Evolutionary conservation across 2,113 vertebrate species (phyloP).

Genomic region (Corythoichthys intestinalis): DNA sequence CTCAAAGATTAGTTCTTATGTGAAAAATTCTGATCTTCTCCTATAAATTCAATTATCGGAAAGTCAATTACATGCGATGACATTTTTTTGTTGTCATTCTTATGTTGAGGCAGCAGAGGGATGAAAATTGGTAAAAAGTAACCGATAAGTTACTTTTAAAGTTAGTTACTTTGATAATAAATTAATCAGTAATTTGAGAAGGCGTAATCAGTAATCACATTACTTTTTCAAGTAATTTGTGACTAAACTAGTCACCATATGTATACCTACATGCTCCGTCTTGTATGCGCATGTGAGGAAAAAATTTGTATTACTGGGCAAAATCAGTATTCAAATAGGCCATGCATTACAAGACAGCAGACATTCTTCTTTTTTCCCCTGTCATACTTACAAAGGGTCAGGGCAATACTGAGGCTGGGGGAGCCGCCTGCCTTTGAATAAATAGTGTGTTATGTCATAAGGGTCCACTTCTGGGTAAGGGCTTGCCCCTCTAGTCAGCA

Average conservation of each 20-base stretch:
- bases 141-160: too few species aligned
- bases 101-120: too few species aligned
- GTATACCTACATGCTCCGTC: conserved; percentile 12
- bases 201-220: too few species aligned
- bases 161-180: too few species aligned
- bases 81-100: too few species aligned
- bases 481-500: conserved; percentile 90
- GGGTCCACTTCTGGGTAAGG: conserved; percentile 89
- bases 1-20: too few species aligned
- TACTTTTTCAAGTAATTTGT: too few species aligned
- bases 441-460: conserved; percentile 85
- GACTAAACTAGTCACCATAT: conserved; percentile 14
- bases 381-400: conserved; percentile 80
- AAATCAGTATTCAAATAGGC: not conserved
- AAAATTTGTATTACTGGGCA: not conserved
- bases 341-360: not conserved
- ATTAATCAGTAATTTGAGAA: too few species aligned
- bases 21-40: too few species aligned
- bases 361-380: not conserved
- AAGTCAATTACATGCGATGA: too few species aligned
- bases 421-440: conserved; percentile 84
- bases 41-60: too few species aligned
- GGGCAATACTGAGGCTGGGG: conserved; percentile 91
- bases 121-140: too few species aligned
- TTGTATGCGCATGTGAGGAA: not conserved